These are phyloP conservation scores for Sminthurinus aureus DNA, from an alignment of 2,888 invertebrate genomes.

Conservation along the genomic window DNA sequence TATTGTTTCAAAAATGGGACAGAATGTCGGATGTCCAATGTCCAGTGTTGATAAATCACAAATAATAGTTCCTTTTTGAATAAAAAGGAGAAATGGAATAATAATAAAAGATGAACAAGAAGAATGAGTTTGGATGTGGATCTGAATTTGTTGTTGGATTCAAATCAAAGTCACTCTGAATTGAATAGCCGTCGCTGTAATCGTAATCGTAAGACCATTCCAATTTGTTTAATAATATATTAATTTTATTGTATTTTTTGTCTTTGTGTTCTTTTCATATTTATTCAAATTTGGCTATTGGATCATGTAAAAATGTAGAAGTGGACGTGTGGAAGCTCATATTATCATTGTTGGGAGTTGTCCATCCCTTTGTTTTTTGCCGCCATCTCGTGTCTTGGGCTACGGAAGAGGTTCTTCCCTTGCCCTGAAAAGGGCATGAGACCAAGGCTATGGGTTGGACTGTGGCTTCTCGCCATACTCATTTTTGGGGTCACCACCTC, in stretches of 20 bases:
- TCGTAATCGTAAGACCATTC: background rate
- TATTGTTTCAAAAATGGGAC: too few species aligned
- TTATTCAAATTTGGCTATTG: background rate
- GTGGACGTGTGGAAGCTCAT: background rate
- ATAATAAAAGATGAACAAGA: too few species aligned
- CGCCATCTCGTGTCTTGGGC: conserved; percentile 13
- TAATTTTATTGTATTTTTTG: background rate
- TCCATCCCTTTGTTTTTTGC: conserved; percentile 8
- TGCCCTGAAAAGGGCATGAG: conserved; percentile 55
- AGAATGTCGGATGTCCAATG: too few species aligned
- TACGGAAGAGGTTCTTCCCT: conserved; percentile 21
- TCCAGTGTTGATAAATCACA: too few species aligned
- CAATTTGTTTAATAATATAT: background rate
- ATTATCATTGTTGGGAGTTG: background rate
- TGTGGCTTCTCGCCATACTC: conserved; percentile 60
- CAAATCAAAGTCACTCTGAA: background rate
- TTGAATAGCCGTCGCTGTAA: background rate
- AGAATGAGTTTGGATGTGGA: too few species aligned
- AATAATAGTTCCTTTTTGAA: too few species aligned
- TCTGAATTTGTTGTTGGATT: too few species aligned
- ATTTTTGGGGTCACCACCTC: conserved; percentile 58
- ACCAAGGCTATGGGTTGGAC: conserved; percentile 58
- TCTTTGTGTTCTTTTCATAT: background rate
- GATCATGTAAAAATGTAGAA: background rate
- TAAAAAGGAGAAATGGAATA: too few species aligned